Percentiles rank a stretch among this genome's conserved stretches.
Conservation (phyloP, 2,888 invertebrate species). For the Eupithecia centaureata region DNA sequence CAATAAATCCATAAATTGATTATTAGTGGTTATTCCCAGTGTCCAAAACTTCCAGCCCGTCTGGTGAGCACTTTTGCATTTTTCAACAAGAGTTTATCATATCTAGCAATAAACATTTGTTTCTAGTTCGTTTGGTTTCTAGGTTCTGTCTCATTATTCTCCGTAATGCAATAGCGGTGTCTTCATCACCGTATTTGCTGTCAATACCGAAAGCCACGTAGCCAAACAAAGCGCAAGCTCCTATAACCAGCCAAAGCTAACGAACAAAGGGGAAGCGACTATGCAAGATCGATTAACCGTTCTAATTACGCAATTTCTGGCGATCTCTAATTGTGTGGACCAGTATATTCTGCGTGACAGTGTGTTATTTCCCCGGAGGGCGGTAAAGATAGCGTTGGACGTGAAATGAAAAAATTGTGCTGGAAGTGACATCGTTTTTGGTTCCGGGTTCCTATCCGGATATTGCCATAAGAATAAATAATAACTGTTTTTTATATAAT, state of each 20-base stretch:
- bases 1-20: no score
- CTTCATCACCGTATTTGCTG: slow-evolving; percentile 3
- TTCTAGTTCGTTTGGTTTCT: no score
- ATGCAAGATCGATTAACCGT: slow-evolving; percentile 80
- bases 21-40: no score
- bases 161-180: background rate
- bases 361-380: slow-evolving; percentile 81
- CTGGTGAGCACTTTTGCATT: no score
- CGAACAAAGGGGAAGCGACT: slow-evolving; percentile 63
- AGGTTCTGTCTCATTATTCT: background rate
- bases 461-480: no score
- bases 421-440: slow-evolving; percentile 47
- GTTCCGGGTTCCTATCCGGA: background rate
- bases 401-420: slow-evolving; percentile 58
- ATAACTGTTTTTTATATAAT: no score
- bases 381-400: slow-evolving; percentile 78
- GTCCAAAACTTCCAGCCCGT: no score
- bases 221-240: slow-evolving; percentile 41
- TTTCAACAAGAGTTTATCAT: no score
- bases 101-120: no score
- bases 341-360: slow-evolving; percentile 83
- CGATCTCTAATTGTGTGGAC: slow-evolving; percentile 81
- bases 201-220: slow-evolving; percentile 21
- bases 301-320: slow-evolving; percentile 83
- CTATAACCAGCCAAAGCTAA: slow-evolving; percentile 37